Conservation (phyloP, 2,797 vertebrate species). For the Netta rufina region DNA sequence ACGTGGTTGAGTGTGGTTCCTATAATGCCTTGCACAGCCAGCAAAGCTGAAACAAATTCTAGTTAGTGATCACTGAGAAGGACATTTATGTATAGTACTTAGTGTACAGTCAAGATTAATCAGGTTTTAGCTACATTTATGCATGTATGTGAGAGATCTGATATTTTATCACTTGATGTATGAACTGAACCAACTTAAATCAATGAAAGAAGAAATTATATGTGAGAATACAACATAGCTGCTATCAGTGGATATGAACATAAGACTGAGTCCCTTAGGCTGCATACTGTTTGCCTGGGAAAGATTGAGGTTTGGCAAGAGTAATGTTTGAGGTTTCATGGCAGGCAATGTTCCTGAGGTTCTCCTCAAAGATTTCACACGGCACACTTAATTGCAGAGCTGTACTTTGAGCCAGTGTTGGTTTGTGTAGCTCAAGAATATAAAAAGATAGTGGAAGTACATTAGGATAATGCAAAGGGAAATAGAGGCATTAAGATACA, state of each 20-base stretch:
- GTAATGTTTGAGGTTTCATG: neutral
- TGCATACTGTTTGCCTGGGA: neutral
- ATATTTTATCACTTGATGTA: neutral
- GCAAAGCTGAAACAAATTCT: neutral
- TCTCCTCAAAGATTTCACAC: neutral
- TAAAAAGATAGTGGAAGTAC: neutral
- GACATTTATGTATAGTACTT: neutral
- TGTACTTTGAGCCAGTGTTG: neutral
- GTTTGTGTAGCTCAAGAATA: neutral
- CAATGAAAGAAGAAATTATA: neutral
- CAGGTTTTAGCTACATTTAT: neutral
- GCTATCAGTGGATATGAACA: neutral
- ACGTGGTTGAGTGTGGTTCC: neutral
- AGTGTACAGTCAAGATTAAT: neutral
- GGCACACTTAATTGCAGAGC: fast-evolving
- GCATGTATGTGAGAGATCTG: neutral
- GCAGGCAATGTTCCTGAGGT: neutral
- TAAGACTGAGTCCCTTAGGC: fast-evolving
- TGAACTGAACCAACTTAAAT: neutral
- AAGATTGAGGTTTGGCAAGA: neutral
- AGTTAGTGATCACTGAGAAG: neutral
- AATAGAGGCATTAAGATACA: neutral
- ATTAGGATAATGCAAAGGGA: neutral
- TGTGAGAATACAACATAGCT: neutral
- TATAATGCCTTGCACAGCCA: fast-evolving